Percentiles rank a stretch among this genome's conserved stretches.
Conservation (phyloP, 2,888 invertebrate genomes). For the Aspidiotus rigidus region DNA sequence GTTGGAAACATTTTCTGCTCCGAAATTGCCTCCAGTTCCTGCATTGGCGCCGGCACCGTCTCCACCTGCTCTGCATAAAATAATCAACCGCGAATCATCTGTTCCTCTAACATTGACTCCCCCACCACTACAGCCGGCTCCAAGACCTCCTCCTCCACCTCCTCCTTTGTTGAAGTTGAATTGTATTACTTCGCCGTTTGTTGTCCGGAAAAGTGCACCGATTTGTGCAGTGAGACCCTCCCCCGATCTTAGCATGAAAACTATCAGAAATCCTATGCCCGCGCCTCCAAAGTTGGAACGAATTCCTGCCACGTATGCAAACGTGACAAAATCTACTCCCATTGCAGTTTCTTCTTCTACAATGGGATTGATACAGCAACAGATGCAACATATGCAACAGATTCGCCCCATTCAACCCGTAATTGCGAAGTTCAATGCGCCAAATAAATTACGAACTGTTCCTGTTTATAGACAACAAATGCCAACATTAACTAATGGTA, state of each 20-base stretch:
- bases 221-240: not conserved
- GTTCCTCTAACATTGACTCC: not conserved
- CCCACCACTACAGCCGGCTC: not conserved
- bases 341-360: too few relatives aligned
- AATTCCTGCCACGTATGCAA: not conserved
- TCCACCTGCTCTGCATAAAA: not conserved
- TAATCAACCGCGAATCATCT: not conserved
- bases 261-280: not conserved
- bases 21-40: conserved; percentile 40
- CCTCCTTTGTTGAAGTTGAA: conserved; percentile 19
- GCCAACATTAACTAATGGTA: too few relatives aligned
- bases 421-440: not conserved
- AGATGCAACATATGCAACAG: too few relatives aligned
- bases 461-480: not conserved
- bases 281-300: conserved; percentile 5
- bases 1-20: conserved; percentile 50
- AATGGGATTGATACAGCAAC: too few relatives aligned
- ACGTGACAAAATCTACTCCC: too few relatives aligned
- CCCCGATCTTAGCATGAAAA: not conserved
- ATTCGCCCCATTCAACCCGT: too few relatives aligned
- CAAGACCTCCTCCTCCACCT: conserved; percentile 10
- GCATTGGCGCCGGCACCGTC: not conserved
- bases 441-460: not conserved
- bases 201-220: not conserved
- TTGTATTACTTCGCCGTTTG: not conserved